phyloP scores from a whole-genome alignment of 2,888 invertebrate genomes.

The Scrobipalpa atriplicella region DNA sequence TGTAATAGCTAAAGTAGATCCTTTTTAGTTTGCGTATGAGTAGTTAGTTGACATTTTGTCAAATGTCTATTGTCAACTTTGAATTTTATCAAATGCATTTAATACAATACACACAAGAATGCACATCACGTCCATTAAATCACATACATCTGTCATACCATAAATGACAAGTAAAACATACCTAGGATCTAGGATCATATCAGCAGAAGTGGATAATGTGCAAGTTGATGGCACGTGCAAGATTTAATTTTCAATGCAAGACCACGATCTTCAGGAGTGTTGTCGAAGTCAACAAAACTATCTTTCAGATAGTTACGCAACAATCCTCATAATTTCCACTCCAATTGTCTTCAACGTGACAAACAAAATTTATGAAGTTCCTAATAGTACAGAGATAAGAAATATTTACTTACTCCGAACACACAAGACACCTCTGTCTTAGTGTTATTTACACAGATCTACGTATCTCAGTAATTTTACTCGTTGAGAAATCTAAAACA shows the following conservation, averaged over 20 bases:
- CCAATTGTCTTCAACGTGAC: constrained; percentile 73
- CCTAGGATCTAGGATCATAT: too few species aligned
- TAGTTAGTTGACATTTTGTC: too few species aligned
- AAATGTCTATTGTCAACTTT: too few species aligned
- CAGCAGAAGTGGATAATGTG: too few species aligned
- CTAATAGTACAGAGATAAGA: constrained; percentile 76
- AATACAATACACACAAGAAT: too few species aligned
- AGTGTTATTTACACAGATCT: constrained; percentile 75
- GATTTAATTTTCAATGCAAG: neutral
- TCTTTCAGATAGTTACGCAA: neutral
- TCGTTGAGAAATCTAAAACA: too few species aligned
- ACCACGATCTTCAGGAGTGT: neutral
- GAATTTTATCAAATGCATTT: too few species aligned
- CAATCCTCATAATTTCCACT: constrained; percentile 43
- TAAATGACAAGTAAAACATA: too few species aligned
- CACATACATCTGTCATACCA: too few species aligned
- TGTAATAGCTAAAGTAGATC: too few species aligned
- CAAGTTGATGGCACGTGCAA: neutral
- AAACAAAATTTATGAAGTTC: constrained; percentile 83
- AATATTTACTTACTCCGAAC: constrained; percentile 75
- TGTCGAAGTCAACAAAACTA: neutral
- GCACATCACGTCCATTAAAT: too few species aligned
- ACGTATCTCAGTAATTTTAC: constrained; percentile 75
- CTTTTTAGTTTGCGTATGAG: too few species aligned
- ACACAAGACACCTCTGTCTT: constrained; percentile 76